Evolutionary conservation across 2,797 vertebrate genomes (phyloP), one percentile per base, ranked within the genome.

Genomic region (Anguilla pacifica): DNA sequence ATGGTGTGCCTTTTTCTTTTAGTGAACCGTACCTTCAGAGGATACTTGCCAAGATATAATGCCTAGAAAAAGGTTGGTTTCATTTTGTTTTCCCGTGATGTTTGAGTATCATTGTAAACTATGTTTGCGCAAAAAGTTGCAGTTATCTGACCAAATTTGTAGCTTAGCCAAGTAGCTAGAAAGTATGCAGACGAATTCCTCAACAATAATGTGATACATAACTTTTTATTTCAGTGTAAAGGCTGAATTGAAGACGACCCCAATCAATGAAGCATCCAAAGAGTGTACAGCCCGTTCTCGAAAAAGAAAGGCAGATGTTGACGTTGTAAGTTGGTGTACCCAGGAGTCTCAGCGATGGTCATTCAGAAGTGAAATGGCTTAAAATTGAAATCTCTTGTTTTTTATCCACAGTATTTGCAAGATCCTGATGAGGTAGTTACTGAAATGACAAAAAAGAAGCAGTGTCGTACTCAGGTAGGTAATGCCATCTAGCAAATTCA

Each of bases 291-390:
- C 89, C 5, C 96, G 97, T 59, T 89, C 96, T 92, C 97, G 98
- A 91, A 99, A 99, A 94, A 98, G 98, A 91, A 99, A 99, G 95
- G 97, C 98, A 88, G 97, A 99, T 93, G 97, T 99, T 94, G 97
- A 97, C 67, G 97, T 97, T 94, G 98, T 99, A 94, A 98, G 98
- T 96, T 89, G 82, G 59, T 11, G 49, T 72, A 57, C 83, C 11
- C 82, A 17, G 4, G 7, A 31, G 39, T 19, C 74, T 5, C 0
- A 86, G 64, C 49, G 86, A 39, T 46, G 39, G 25, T 22, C 28
- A 35, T 53, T 19, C 13, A 22, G 11, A 28, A 70, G 19, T 72
- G 28, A 64, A 28, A 64, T 64, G 67, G 35, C 22, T 28, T 46
- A 39, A 6, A 55, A 74, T 25, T 55, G 53, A 86, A n/a, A 51